phyloP scores from a whole-genome alignment of 2,113 vertebrate species.

The Desmodus rotundus region DNA sequence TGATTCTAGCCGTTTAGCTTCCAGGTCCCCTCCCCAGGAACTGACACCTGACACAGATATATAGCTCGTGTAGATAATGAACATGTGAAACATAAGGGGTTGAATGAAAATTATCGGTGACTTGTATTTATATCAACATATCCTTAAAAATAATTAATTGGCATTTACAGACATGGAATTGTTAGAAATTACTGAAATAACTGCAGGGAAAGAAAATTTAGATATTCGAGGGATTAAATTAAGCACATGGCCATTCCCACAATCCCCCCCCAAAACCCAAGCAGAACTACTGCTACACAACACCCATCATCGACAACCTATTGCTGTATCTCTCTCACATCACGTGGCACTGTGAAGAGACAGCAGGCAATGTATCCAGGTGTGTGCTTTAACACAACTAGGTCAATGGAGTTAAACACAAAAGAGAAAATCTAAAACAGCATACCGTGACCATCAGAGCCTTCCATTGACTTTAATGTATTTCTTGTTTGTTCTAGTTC shows the following conservation, averaged over 20 bases:
- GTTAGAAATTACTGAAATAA: neutral
- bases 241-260: neutral
- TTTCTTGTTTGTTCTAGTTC: slow-evolving; percentile 84
- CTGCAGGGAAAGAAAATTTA: neutral
- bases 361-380: too few species aligned
- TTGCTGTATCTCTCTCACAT: neutral
- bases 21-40: neutral
- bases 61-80: neutral
- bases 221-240: neutral
- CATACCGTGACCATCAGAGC: slow-evolving; percentile 85
- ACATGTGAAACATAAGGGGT: neutral
- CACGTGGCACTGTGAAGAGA: neutral
- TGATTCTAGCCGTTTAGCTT: neutral
- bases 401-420: neutral
- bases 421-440: neutral
- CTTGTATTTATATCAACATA: neutral
- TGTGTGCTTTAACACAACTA: neutral
- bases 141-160: neutral
- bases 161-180: neutral
- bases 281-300: neutral
- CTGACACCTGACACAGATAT: neutral
- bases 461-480: slow-evolving; percentile 81
- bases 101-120: neutral
- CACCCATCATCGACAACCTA: neutral
- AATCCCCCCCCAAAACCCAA: neutral